Conservation (phyloP, 2,797 vertebrate species). For the Cercopithecus mitis region DNA sequence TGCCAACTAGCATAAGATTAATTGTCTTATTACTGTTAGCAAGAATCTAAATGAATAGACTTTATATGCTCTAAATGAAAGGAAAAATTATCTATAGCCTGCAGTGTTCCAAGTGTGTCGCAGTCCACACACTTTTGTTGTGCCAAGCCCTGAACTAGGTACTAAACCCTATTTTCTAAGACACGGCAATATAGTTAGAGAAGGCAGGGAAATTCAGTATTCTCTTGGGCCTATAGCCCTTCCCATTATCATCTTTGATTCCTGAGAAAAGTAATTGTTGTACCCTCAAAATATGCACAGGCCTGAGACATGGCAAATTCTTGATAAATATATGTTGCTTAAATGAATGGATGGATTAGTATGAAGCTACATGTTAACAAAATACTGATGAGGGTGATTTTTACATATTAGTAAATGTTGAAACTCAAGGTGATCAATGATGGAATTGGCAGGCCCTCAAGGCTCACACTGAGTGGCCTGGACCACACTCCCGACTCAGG, state of each 20-base stretch:
- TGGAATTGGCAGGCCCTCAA: not conserved
- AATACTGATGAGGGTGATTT: not conserved
- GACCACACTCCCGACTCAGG: rapidly evolving
- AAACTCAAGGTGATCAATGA: not conserved
- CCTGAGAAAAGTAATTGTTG: not conserved
- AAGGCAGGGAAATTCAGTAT: not conserved
- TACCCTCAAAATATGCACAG: not conserved
- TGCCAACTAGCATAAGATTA: not conserved
- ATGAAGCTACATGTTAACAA: not conserved
- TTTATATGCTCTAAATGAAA: not conserved
- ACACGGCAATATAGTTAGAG: not conserved
- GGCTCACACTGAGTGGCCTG: not conserved
- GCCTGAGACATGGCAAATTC: not conserved
- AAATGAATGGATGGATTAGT: not conserved
- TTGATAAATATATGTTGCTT: not conserved
- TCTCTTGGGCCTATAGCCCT: not conserved
- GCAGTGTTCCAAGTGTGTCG: not conserved
- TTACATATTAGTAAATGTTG: not conserved
- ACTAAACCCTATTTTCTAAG: not conserved
- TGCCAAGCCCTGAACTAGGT: not conserved
- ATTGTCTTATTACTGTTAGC: slow-evolving; percentile 25
- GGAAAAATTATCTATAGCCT: not conserved
- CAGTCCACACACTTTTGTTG: not conserved
- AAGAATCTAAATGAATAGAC: slow-evolving; percentile 28
- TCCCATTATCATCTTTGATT: not conserved